These are phyloP conservation scores for Tragelaphus oryx DNA, from an alignment of 2,797 vertebrate genomes.

Conservation along the genomic window DNA sequence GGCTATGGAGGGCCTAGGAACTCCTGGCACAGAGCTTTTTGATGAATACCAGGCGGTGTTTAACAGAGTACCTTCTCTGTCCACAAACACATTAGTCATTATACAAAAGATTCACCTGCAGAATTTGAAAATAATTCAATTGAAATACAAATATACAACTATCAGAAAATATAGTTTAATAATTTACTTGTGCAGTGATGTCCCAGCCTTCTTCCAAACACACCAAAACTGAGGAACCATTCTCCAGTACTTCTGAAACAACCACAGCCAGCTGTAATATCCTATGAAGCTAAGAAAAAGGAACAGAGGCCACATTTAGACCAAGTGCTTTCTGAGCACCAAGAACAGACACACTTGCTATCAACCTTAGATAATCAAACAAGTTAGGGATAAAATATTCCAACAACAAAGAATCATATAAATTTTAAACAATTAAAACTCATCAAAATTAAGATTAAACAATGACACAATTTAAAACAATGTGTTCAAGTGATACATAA, in stretches of 20 bases:
- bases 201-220: constrained; percentile 99
- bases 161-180: constrained; percentile 36
- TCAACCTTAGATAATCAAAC: background rate
- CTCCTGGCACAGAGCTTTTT: background rate
- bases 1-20: background rate
- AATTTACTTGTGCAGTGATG: constrained; percentile 93
- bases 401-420: background rate
- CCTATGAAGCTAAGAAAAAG: constrained; percentile 90
- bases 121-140: constrained; percentile 26
- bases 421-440: constrained; percentile 18
- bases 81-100: background rate
- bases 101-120: constrained; percentile 4
- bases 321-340: background rate
- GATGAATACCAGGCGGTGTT: background rate
- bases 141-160: constrained; percentile 38
- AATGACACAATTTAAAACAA: background rate
- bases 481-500: background rate
- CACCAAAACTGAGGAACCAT: constrained; percentile 94
- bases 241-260: constrained; percentile 94
- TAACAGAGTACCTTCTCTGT: constrained; percentile 7
- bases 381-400: background rate
- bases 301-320: constrained; percentile 36
- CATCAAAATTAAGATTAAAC: constrained; percentile 43
- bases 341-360: background rate
- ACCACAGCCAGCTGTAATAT: constrained; percentile 92